These are phyloP conservation scores for Sminthurides bifidus DNA, from an alignment of 1,140 invertebrate genomes.

Conservation along the genomic window DNA sequence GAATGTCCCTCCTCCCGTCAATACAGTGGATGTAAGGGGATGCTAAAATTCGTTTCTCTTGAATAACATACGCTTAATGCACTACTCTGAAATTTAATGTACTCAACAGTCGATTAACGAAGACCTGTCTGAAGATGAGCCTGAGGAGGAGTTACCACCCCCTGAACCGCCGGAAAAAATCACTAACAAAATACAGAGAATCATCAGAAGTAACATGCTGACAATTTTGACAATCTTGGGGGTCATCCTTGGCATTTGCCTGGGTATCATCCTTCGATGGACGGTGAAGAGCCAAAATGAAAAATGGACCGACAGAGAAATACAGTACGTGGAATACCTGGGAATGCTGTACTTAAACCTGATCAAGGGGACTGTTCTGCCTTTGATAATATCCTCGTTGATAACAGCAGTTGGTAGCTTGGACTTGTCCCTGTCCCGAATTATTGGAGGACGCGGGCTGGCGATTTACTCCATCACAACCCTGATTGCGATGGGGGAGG, in stretches of 20 bases:
- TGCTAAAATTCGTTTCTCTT: no score
- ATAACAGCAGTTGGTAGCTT: slow-evolving; percentile 44
- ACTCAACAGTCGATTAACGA: no score
- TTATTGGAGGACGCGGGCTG: slow-evolving; percentile 55
- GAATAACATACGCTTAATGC: no score
- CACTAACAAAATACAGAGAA: slow-evolving; percentile 29
- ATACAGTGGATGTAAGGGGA: no score
- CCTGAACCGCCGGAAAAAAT: background rate
- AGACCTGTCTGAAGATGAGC: background rate
- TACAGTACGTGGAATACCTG: slow-evolving; percentile 46
- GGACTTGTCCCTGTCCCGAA: slow-evolving; percentile 50
- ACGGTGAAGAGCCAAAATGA: no score
- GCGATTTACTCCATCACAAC: slow-evolving; percentile 66
- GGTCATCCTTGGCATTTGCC: slow-evolving; percentile 43
- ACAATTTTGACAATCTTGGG: slow-evolving; percentile 46
- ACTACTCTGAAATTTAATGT: no score
- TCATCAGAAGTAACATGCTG: slow-evolving; percentile 40
- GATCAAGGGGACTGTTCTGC: slow-evolving; percentile 51
- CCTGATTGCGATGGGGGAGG: slow-evolving; percentile 54
- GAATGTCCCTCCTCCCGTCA: no score
- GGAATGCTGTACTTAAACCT: slow-evolving; percentile 49
- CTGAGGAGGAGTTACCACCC: background rate
- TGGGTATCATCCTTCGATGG: slow-evolving; percentile 43
- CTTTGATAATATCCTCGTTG: slow-evolving; percentile 50
- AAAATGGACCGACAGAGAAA: slow-evolving; percentile 37